Base-by-base conservation (phyloP, 2,888 invertebrate species). In the Serripes groenlandicus region DNA sequence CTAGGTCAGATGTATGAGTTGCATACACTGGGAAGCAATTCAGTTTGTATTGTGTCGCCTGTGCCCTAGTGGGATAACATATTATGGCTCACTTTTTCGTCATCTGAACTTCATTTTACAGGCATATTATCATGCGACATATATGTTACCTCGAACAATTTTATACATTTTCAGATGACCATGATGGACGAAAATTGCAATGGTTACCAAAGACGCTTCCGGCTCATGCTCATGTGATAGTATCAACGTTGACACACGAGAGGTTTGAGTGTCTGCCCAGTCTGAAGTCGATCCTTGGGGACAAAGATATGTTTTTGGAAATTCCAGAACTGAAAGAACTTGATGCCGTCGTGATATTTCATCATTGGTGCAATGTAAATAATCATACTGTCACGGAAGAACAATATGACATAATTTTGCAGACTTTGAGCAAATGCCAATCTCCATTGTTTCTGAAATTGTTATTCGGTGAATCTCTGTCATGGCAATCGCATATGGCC, bases 161-260 rank as follows among this genome's bases (percentile, higher is more conserved):
- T n/a, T n/a, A n/a, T 58, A 3, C 58, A 21, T 9, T 62, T 87
- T 85, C 89, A 91, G 92, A 91, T 71, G 92, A 93, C 23, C 88
- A 95, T 92, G 96, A 96, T 73, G 95, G 96, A 81, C 95, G 96
- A 26, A 96, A 96, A 82, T 95, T 97, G 52, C 95, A 96, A 83
- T 98, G 98, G 98, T 95, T 98, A 88, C 97, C 97, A 7, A 95
- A 96, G 73, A 96, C 96, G 69, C 95, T 98, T 86, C 97, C 97
- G 4, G 96, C 96, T 75, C 96, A 97, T 92, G 96, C 97, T 71
- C 97, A 97, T 95, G 95, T 98, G 91, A 96, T 98, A 30, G 87
- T 94, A 0, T 93, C 93, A 34, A 93, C 92, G 5, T 76, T 90
- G 15, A 85, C 92, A 4, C 92, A 92, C 52, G 92, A 93, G 28